These are phyloP conservation scores for Ellobius talpinus DNA, from an alignment of 2,113 vertebrate genomes.

Conservation along the genomic window DNA sequence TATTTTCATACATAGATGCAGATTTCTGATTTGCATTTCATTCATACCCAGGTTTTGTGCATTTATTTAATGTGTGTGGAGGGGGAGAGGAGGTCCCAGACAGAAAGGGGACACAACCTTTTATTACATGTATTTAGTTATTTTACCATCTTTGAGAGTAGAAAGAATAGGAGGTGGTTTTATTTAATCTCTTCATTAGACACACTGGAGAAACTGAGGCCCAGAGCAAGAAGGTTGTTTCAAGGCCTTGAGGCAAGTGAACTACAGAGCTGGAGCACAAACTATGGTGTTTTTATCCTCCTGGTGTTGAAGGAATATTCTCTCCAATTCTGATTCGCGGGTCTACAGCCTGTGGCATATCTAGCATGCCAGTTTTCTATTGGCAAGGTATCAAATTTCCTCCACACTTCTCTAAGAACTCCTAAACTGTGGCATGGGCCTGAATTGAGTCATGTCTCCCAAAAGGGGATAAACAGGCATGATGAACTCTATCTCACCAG, in stretches of 20 bases:
- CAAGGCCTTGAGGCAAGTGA: not conserved
- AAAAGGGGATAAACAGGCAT: not conserved
- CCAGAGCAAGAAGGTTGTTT: not conserved
- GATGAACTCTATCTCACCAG: not conserved
- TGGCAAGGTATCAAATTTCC: not conserved
- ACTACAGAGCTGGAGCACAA: not conserved
- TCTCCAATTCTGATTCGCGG: not conserved
- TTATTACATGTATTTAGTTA: slow-evolving; percentile 1
- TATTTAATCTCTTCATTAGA: not conserved
- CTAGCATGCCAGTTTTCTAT: not conserved
- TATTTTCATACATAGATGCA: slow-evolving; percentile 26
- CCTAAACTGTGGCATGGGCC: not conserved
- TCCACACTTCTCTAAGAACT: not conserved
- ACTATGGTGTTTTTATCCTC: not conserved
- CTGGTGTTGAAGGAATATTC: not conserved
- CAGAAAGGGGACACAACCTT: not conserved
- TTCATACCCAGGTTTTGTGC: not conserved
- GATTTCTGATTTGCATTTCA: slow-evolving; percentile 56
- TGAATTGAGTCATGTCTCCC: not conserved
- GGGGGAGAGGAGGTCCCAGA: not conserved
- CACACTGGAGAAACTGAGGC: not conserved
- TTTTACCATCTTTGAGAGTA: not conserved
- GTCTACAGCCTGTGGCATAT: not conserved
- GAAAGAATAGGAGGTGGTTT: not conserved
- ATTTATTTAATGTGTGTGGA: not conserved